These are phyloP conservation scores for Enchytraeus crypticus DNA, from an alignment of 2,888 invertebrate genomes.

Conservation along the genomic window DNA sequence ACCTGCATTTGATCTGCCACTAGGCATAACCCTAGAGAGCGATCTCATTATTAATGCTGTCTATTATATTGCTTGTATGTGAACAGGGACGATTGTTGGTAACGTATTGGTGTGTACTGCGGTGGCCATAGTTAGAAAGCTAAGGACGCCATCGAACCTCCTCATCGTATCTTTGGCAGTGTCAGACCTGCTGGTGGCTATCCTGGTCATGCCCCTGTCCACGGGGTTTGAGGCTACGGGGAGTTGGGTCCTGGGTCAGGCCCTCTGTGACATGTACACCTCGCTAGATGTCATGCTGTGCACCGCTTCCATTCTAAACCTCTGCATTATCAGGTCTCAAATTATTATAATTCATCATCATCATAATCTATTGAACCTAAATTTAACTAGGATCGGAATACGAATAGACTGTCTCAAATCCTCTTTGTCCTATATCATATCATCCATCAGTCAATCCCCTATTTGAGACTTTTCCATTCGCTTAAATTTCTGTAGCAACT, in stretches of 20 bases:
- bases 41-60: no score
- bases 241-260: conserved; percentile 42
- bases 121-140: conserved; percentile 49
- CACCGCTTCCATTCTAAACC: conserved; percentile 53
- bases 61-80: no score
- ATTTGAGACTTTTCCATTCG: no score
- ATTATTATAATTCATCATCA: no score
- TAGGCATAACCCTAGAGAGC: no score
- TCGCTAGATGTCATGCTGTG: conserved; percentile 53
- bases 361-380: no score
- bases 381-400: no score
- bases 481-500: no score
- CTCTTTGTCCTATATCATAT: no score
- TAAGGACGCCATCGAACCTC: conserved; percentile 47
- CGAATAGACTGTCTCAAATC: no score
- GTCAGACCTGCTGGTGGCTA: conserved; percentile 52
- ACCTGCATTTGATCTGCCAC: no score
- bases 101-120: conserved; percentile 52
- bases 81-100: conserved; percentile 51
- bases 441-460: no score
- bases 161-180: conserved; percentile 47
- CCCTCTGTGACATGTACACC: conserved; percentile 52
- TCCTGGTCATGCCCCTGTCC: conserved; percentile 54
- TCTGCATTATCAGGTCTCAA: conserved; percentile 54
- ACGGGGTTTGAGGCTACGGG: conserved; percentile 44